phyloP scores from a whole-genome alignment of 2,888 invertebrate genomes.

The Cylloceria caligata region DNA sequence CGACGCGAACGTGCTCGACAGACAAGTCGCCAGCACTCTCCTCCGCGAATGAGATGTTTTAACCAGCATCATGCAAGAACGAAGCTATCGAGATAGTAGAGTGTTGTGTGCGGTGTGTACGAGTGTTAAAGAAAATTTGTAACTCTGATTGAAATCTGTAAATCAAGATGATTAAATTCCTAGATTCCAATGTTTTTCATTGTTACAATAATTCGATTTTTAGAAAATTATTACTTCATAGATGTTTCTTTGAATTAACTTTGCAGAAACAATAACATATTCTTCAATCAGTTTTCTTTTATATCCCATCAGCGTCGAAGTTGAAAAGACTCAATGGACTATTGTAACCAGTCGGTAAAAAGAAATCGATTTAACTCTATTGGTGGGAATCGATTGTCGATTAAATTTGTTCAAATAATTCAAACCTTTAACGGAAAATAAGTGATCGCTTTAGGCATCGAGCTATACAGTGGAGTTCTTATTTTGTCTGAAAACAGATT shows the following conservation, averaged over 20 bases:
- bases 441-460: too few species aligned
- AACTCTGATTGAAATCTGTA: constrained; percentile 56
- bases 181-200: background rate
- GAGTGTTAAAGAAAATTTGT: too few species aligned
- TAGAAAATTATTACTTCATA: background rate
- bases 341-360: background rate
- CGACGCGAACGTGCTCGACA: constrained; percentile 3
- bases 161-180: constrained; percentile 19
- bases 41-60: constrained; percentile 35
- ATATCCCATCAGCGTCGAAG: background rate
- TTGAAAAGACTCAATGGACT: constrained; percentile 17
- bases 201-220: background rate
- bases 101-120: background rate
- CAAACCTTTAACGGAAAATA: background rate
- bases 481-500: background rate
- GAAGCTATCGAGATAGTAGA: constrained; percentile 49
- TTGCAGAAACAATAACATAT: background rate
- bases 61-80: constrained; percentile 50
- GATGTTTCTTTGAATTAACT: background rate
- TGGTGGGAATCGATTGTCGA: background rate
- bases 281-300: constrained; percentile 1
- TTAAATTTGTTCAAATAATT: background rate
- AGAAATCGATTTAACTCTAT: constrained; percentile 12
- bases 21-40: constrained; percentile 5
- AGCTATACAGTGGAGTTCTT: too few species aligned